Conservation (phyloP, 2,797 vertebrate species). For the Babyrousa celebensis region DNA sequence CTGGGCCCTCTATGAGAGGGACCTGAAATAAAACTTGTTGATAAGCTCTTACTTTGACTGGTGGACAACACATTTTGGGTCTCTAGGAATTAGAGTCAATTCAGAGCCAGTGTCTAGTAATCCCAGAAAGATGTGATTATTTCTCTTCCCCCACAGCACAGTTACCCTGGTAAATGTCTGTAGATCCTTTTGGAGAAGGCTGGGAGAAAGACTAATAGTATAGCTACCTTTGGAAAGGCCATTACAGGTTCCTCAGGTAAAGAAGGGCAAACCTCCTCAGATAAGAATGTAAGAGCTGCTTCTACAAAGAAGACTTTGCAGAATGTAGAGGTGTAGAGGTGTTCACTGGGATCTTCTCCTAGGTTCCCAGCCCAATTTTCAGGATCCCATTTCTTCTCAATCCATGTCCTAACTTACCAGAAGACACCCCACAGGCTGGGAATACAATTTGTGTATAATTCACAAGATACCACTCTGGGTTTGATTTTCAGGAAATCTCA, state of each 20-base stretch:
- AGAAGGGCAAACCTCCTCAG: background rate
- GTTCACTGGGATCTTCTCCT: background rate
- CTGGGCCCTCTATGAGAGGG: background rate
- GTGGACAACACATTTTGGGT: background rate
- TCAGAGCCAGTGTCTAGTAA: slow-evolving; percentile 34
- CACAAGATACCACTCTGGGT: background rate
- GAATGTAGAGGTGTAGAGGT: background rate
- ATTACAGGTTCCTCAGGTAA: background rate
- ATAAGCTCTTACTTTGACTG: background rate
- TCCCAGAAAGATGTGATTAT: slow-evolving; percentile 5
- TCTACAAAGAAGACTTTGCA: background rate
- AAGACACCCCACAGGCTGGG: background rate
- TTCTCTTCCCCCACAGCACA: background rate
- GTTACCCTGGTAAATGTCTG: background rate
- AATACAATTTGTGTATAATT: background rate
- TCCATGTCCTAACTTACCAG: background rate
- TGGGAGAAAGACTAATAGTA: background rate
- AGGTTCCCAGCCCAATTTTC: background rate
- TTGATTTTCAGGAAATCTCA: slow-evolving; percentile 30
- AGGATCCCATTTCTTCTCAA: background rate
- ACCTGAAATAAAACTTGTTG: background rate
- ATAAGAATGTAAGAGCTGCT: background rate
- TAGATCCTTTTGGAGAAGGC: background rate
- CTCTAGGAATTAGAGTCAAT: slow-evolving; percentile 20
- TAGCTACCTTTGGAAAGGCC: background rate